Base-by-base conservation (phyloP, 1,140 invertebrate genomes). In the Ostrea denselamellosa region DNA sequence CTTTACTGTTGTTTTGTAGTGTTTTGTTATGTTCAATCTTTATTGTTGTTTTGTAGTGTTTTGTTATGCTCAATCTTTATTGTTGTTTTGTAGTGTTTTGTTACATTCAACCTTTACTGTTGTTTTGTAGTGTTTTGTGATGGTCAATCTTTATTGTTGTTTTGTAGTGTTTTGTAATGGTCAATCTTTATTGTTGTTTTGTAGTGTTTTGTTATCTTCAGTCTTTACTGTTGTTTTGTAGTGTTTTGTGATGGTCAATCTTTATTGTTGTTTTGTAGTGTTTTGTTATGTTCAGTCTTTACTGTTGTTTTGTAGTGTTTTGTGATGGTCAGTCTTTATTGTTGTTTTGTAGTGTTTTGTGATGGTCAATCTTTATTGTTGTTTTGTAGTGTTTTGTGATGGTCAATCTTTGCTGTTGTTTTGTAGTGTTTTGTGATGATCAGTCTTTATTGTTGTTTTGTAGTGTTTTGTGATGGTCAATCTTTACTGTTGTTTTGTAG, bases 231-330 rank as follows among this genome's bases (percentile, higher is more conserved):
- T 87, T 51, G 53, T 82, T 90, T 94, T 95, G 77, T 91, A 94
- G 95, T 97, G 84, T 98, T 99, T 93, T 99, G 98, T 95, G 99
- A 99, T 17, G 28, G 68, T 93, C 96, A 96, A 83, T 95, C 96
- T 83, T 84, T n/a, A n/a, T 19, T 17, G 62, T 65, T 22, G 17
- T n/a, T n/a, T n/a, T n/a, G 17, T 65, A 22, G 62, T 81, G 17
- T 51, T n/a, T 0, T 14, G 9, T 19, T 9, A 14, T 62, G 58
- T n/a, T 0, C n/a, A n/a, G n/a, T 62, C 14, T 2, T 8, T 62
- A 34, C 44, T 51, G 4, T 87, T 51, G 53, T 82, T 90, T 94
- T 95, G 77, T 91, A 94, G 95, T 97, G 84, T 98, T 99, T 93
- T 99, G 98, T 95, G 99, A 99, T 17, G 28, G 68, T 93, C 96